Percentiles rank a stretch among this genome's conserved stretches.
These are phyloP conservation scores for Phaonia tiefii DNA, from an alignment of 2,888 invertebrate genomes.

Conservation along the genomic window DNA sequence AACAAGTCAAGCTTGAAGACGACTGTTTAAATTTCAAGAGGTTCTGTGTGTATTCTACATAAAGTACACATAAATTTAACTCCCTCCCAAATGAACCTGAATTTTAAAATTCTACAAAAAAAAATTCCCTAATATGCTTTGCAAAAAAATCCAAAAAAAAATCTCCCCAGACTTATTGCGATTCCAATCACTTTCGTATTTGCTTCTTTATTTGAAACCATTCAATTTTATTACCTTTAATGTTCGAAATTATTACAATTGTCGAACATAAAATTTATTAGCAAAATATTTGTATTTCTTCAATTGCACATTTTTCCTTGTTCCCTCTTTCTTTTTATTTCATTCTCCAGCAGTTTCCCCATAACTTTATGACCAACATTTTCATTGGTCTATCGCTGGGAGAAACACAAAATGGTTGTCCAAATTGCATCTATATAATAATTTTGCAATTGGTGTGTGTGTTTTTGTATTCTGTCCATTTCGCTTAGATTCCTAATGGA, in stretches of 20 bases:
- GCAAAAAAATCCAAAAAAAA: background rate
- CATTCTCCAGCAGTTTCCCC: background rate
- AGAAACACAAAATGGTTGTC: no score
- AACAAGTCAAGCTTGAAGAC: background rate
- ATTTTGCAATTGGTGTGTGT: background rate
- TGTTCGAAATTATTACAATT: slow-evolving; percentile 30
- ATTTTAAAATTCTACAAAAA: no score
- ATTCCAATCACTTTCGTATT: slow-evolving; percentile 5
- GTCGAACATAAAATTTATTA: slow-evolving; percentile 27
- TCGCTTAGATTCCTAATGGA: background rate
- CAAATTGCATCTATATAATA: background rate
- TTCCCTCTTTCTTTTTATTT: background rate
- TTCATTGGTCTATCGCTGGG: background rate
- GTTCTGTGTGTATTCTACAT: no score
- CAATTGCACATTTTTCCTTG: background rate
- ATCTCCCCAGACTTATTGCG: background rate
- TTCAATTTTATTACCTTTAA: slow-evolving; percentile 32
- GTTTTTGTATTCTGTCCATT: background rate
- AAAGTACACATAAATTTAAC: no score
- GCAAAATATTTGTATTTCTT: slow-evolving; percentile 37
- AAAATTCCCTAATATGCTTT: no score
- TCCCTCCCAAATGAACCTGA: no score
- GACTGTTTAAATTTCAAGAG: background rate
- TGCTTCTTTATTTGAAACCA: slow-evolving; percentile 1
- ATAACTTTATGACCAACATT: background rate